Evolutionary conservation across 2,797 vertebrate species (phyloP), one percentile per base, ranked within the genome.

Genomic region (Melanotaenia nigrans): DNA sequence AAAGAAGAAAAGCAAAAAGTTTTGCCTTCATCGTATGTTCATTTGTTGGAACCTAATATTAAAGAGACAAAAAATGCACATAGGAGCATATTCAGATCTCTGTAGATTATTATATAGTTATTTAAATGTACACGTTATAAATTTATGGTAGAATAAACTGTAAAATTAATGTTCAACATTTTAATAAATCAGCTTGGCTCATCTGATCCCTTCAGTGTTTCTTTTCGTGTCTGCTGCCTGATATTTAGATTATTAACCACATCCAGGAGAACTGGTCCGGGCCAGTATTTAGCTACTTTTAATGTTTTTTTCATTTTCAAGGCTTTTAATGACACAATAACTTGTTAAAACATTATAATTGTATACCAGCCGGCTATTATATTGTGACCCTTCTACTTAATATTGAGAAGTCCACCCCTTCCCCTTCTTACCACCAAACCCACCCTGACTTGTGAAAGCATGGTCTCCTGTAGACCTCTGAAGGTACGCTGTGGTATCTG

Each of bases 151-250:
- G 40, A 54, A 54, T 40, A 54, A 61, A 54, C 18, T 69, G 45
- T 60, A 53, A 61, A 53, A 53, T 14, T 28, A 56, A 71, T 71
- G 51, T 56, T 47, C 3, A 62, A 22, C 20, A 45, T 55, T 63
- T 63, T 45, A 71, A 63, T 63, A 56, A 71, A 71, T 25, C 36
- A 33, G 11, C 13, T 8, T 33, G 5, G 38, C 36, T 70, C 35
- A 33, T 40, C 24, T 42, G 12, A 61, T 55, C n/a, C 0, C 0
- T 33, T 28, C 5, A 11, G 3, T 45, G 9, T 38, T 25, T 38
- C 7, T 3, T 2, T 45, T 63, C 20, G 13, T 66, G 53, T 42
- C 36, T 42, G 64, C 4, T 56, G 20, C 36, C 42, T 9, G 2
- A 42, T 40, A 22, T 6, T 56, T 20, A 14, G 0, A 7, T 47